phyloP scores from a whole-genome alignment of 2,797 vertebrate species.

The Poliocrania exsul region DNA sequence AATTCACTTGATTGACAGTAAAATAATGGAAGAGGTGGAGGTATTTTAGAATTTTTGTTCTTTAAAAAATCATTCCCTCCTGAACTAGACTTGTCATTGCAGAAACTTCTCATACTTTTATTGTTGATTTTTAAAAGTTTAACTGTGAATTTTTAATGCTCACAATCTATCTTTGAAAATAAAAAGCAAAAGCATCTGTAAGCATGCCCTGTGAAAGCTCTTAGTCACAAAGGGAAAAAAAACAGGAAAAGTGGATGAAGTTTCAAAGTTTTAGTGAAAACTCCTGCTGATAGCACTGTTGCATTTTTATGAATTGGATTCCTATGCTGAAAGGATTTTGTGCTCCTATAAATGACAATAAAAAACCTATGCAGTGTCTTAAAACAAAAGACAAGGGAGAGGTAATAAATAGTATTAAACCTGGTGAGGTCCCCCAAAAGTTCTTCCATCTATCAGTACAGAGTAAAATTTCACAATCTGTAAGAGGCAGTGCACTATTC shows the following conservation, averaged over 20 bases:
- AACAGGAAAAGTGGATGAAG: background rate
- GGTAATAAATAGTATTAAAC: background rate
- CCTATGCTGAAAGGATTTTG: background rate
- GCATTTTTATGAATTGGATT: background rate
- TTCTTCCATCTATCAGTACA: background rate
- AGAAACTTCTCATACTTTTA: background rate
- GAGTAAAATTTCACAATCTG: background rate
- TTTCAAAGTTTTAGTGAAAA: slow-evolving; percentile 15
- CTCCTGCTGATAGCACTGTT: background rate
- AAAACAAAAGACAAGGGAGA: background rate
- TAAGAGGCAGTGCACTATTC: background rate
- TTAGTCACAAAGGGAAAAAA: background rate
- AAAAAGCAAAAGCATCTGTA: slow-evolving; percentile 11
- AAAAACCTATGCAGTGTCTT: background rate
- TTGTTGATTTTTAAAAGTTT: background rate
- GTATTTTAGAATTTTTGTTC: background rate
- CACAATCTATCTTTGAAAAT: slow-evolving; percentile 16
- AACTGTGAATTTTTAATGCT: slow-evolving; percentile 12
- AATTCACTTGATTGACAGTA: background rate
- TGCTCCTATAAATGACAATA: background rate
- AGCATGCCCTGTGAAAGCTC: background rate
- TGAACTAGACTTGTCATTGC: background rate
- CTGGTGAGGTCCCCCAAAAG: background rate
- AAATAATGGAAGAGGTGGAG: background rate
- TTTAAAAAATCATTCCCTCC: background rate